phyloP scores from a whole-genome alignment of 2,888 invertebrate species.

The Acleris laterana region DNA sequence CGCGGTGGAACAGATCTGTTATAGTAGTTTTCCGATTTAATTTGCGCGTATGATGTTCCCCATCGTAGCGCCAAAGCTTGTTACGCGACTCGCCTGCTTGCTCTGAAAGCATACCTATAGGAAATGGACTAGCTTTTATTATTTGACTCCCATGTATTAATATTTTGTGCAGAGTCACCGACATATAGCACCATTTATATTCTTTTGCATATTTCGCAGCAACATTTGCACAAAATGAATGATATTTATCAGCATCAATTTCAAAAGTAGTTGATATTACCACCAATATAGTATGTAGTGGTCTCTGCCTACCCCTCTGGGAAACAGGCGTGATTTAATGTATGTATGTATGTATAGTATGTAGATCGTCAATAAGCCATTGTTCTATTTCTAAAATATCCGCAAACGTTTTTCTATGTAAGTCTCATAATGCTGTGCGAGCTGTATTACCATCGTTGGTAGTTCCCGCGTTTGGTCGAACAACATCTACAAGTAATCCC shows the following conservation, averaged over 20 bases:
- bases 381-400: constrained; percentile 13
- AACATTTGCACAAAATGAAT: constrained; percentile 10
- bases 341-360: no score
- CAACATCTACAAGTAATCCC: background rate
- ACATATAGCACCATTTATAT: constrained; percentile 12
- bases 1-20: no score
- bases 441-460: constrained; percentile 1
- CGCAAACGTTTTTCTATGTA: background rate
- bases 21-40: no score
- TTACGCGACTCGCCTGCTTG: no score
- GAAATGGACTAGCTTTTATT: background rate
- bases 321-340: no score
- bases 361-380: constrained; percentile 14
- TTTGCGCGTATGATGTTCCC: no score
- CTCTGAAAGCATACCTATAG: no score
- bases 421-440: background rate
- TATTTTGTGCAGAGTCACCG: constrained; percentile 15
- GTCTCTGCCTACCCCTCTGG: no score
- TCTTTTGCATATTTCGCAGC: constrained; percentile 6
- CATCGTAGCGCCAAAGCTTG: no score
- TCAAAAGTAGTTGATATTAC: constrained; percentile 8
- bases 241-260: constrained; percentile 9
- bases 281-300: constrained; percentile 14
- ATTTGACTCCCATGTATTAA: constrained; percentile 16
- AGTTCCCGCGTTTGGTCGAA: constrained; percentile 10